Evolutionary conservation across 2,113 vertebrate genomes (phyloP), one percentile per base, ranked within the genome.

Genomic region (Rhinopomastus cyanomelas): DNA sequence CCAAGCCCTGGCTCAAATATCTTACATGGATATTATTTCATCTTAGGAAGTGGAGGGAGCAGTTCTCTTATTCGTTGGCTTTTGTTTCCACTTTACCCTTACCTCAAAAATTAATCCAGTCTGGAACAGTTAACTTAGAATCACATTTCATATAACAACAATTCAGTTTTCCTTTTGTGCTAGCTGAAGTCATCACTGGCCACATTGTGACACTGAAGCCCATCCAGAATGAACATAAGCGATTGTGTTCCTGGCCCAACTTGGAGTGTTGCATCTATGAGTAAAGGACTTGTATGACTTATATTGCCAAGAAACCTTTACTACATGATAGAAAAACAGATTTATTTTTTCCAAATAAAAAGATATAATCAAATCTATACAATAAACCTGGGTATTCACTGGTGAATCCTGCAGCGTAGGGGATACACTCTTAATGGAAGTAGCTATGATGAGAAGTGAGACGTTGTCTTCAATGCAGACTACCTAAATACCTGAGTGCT

Each of bases 401-500:
- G 12, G 22, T 42, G 65, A 55, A 86, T 7, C 36, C 16, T 86
- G 42, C 14, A 64, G 15, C 48, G 46, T 7, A 3, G 11, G 3
- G 7, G 3, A 8, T 62, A 25, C 19, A 49, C n/a, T 69, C 16
- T 68, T 89, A 88, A 84, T 95, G 86, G 83, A 91, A 90, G 90
- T 30, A 83, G 72, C 46, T 57, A 17, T 72, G 13, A 14, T 72
- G 20, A 30, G 61, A 88, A 95, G 62, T 79, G 36, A 68, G 61
- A 88, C 75, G 86, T 57, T 72, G 6, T 72, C 92, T 88, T 89
- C 55, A 57, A 48, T 68, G 27, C 11, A 74, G 55, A 79, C 83
- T 91, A 53, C 59, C 36, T 91, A 78, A 89, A 84, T 37, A 90
- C 55, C 42, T 91, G 75, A 90, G 81, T 37, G 88, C 72, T 90